A percentile compares a stretch with the other conserved stretches of the same genome.
Evolutionary conservation across 2,113 vertebrate genomes (phyloP).

Genomic region (Platichthys stellatus): DNA sequence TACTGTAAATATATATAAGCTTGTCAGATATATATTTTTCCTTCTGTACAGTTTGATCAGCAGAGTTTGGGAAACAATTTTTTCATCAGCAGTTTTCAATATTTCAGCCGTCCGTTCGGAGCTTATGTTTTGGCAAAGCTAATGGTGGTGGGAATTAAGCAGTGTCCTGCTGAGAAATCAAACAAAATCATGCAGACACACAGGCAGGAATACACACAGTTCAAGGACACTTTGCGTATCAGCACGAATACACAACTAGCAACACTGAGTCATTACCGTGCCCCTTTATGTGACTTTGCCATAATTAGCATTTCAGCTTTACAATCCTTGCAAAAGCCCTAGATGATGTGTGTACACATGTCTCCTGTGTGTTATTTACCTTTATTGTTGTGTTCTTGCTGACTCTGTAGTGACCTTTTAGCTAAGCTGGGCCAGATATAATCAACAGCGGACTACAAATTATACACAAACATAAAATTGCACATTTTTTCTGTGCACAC

Average conservation of each 20-base stretch:
- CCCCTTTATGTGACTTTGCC: not conserved
- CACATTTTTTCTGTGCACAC: not conserved
- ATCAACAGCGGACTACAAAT: conserved; percentile 29
- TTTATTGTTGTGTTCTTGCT: not conserved
- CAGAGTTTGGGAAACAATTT: conserved; percentile 12
- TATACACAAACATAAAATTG: conserved; percentile 12
- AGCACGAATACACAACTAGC: not conserved
- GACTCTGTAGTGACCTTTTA: conserved; percentile 41
- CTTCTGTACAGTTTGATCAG: conserved; percentile 33
- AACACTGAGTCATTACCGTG: not conserved
- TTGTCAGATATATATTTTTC: conserved; percentile 5
- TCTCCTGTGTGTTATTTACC: conserved; percentile 11
- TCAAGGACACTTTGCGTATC: not conserved
- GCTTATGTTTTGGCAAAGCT: conserved; percentile 24
- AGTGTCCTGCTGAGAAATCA: conserved; percentile 22
- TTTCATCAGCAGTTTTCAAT: conserved; percentile 44
- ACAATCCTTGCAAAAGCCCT: not conserved
- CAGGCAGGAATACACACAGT: not conserved
- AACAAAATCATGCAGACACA: not conserved
- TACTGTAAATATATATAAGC: conserved; percentile 17
- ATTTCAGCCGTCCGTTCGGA: conserved; percentile 50
- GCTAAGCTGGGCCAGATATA: conserved; percentile 28
- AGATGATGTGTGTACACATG: not conserved
- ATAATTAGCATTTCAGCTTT: conserved; percentile 9
- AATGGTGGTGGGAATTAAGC: conserved; percentile 9